Evolutionary conservation across 2,797 vertebrate genomes (phyloP).

Genomic region (Pangasius macronema): DNA sequence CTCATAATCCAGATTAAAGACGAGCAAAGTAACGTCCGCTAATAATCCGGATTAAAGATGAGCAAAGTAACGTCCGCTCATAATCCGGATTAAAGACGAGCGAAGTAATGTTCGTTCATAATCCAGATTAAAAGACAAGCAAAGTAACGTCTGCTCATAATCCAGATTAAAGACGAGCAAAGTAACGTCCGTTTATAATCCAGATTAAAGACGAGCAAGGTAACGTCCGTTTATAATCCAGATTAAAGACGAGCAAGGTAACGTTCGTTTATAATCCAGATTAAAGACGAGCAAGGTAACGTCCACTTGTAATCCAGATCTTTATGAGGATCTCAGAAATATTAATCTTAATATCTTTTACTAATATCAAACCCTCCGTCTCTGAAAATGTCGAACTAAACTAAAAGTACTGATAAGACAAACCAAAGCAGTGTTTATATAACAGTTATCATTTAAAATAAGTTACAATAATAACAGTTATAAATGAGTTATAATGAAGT

Average conservation of each 20-base stretch:
- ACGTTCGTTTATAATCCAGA: no score
- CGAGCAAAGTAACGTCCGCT: not conserved
- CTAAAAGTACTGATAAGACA: not conserved
- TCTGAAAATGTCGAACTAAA: not conserved
- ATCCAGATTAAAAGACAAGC: not conserved
- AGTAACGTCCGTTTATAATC: no score
- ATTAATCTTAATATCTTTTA: not conserved
- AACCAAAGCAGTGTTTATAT: not conserved
- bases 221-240: no score
- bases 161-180: no score
- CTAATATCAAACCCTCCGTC: no score
- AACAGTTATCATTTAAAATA: not conserved
- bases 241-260: no score
- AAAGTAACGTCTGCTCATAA: no score
- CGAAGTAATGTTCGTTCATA: not conserved
- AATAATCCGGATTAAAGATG: not conserved
- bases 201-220: no score
- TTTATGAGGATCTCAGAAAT: not conserved
- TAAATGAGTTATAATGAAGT: not conserved
- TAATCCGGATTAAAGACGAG: not conserved
- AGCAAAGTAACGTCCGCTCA: not conserved
- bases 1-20: not conserved
- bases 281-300: no score
- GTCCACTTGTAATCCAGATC: no score
- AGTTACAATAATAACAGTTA: not conserved